Base-by-base conservation (phyloP, 2,113 vertebrate genomes). In the Thamnophis sirtalis region DNA sequence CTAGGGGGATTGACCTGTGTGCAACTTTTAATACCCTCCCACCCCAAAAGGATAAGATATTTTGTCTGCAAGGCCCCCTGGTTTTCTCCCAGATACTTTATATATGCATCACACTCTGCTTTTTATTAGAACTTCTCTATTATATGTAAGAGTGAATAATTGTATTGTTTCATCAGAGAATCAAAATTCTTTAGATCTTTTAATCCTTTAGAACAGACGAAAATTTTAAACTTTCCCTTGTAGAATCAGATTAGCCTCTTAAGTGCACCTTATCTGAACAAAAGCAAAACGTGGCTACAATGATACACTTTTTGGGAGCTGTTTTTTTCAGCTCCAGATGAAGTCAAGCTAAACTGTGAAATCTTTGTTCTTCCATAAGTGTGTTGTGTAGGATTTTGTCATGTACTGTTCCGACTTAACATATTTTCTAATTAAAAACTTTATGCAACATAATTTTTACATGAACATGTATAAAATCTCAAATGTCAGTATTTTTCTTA, bases 401-500 rank as follows among this genome's bases (percentile, higher is more conserved):
- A 96, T 97, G 96, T 97, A 97, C 96, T 97, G 97, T 97, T 97
- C 96, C 97, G 96, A 97, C 97, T 96, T 97, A 96, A 96, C 96
- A 96, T 96, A 97, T 98, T 98, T 98, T 98, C 97, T 98, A 98
- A 98, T 98, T 97, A 97, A 97, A 97, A 97, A 97, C 97, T 97
- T 97, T 97, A 97, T 97, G 96, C 95, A 94, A 97, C 96, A 96
- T 98, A 97, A 98, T 98, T 98, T 98, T 97, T 98, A 98, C 97
- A 97, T 97, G 96, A 97, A 97, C 97, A 96, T 97, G 96, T 95
- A 96, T 97, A 97, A 97, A 98, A 97, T 97, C 97, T 97, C 95
- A 97, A 96, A 98, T 98, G 97, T 98, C 98, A 98, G 98, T 98
- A 98, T 98, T 98, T 97, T 98, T 98, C 97, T 96, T 98, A 98